phyloP scores from a whole-genome alignment of 2,113 vertebrate species.

The Sylvicapra grimmia region DNA sequence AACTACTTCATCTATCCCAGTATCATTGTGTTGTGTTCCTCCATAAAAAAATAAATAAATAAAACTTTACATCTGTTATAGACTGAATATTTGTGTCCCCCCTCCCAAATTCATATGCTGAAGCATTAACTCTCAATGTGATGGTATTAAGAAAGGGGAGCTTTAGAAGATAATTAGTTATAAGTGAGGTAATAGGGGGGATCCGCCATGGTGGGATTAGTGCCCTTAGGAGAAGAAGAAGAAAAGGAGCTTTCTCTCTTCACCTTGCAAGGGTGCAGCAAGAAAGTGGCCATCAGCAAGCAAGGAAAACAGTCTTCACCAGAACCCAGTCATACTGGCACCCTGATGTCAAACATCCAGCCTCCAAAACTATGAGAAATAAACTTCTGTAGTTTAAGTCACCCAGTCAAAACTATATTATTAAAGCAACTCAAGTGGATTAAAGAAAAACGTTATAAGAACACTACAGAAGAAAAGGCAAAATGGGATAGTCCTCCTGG shows the following conservation, averaged over 20 bases:
- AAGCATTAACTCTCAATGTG: background rate
- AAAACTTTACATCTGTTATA: background rate
- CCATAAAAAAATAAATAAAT: background rate
- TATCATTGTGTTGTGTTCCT: background rate
- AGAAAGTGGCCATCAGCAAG: background rate
- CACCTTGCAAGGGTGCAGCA: background rate
- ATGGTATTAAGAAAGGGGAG: background rate
- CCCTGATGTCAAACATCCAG: background rate
- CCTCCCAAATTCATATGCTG: background rate
- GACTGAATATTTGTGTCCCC: background rate
- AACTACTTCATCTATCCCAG: background rate
- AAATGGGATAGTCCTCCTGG: background rate
- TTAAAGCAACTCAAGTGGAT: background rate
- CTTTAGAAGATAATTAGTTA: background rate
- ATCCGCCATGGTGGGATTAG: background rate
- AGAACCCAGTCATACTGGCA: background rate
- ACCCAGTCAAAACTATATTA: background rate
- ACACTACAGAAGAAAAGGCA: background rate
- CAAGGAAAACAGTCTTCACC: background rate
- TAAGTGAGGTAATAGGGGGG: background rate
- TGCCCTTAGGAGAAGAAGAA: background rate
- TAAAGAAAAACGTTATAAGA: background rate
- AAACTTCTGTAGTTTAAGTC: background rate
- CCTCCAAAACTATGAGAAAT: background rate
- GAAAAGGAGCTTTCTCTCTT: background rate